These are phyloP conservation scores for Synergus japonicus DNA, from an alignment of 2,888 invertebrate genomes.

Conservation along the genomic window DNA sequence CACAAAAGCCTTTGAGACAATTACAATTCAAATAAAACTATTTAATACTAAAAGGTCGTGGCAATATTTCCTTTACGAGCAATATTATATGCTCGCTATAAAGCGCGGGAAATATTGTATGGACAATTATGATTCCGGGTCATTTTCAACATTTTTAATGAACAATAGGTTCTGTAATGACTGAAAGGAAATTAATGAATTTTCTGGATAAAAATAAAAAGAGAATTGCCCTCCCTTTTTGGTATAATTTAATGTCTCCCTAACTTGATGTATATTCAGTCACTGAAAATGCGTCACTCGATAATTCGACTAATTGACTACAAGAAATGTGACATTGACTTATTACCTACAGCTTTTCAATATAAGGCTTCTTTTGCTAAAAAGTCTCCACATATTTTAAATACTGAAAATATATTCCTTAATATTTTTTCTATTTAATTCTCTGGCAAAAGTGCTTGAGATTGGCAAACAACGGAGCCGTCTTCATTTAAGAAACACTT, in stretches of 20 bases:
- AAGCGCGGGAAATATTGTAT: no score
- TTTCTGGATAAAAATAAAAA: not conserved
- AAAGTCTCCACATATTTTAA: not conserved
- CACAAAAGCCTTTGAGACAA: not conserved
- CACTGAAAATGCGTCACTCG: not conserved
- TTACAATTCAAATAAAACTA: not conserved
- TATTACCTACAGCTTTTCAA: not conserved
- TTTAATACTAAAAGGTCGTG: not conserved
- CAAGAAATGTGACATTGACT: not conserved
- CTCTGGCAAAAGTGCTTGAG: not conserved
- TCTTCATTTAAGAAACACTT: not conserved
- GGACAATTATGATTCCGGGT: no score
- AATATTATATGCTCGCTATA: no score
- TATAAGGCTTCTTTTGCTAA: not conserved
- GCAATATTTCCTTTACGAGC: not conserved
- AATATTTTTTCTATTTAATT: slow-evolving; percentile 8
- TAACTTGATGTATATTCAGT: not conserved
- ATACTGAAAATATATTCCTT: no score
- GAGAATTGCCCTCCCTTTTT: not conserved
- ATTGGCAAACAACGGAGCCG: not conserved
- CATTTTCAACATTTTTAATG: not conserved
- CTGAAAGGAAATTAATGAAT: not conserved
- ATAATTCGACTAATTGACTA: not conserved
- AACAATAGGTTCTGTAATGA: not conserved
- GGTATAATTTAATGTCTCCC: not conserved